Evolutionary conservation across 2,113 vertebrate genomes (phyloP), one percentile per base, ranked within the genome.

Genomic region (Vimba vimba): DNA sequence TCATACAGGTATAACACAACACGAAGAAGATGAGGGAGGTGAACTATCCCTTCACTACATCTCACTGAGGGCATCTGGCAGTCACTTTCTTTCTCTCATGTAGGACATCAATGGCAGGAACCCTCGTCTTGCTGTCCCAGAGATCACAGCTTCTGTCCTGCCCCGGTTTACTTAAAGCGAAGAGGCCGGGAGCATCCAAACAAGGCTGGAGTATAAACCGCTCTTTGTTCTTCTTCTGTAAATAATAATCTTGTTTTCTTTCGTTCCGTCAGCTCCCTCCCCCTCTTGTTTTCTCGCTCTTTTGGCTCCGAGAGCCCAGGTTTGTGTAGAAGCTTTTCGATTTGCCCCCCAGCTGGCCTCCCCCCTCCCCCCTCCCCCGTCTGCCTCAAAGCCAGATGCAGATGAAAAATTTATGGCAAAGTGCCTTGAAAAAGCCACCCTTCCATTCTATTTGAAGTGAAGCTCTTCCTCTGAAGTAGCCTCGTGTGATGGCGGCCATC

Each of bases 401-500:
- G 90, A 96, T 95, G 92, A 96, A 96, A 96, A 92, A 95, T 95
- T 92, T 91, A 96, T 95, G 95, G 93, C 92, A 91, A 85, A 87
- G 84, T 91, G 92, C 88, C 93, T 94, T 92, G 88, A 93, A 92
- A 93, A 88, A 85, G 71, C 83, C 79, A 9, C 77, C 90, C 92
- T 91, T 89, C 77, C 87, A 88, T 90, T 93, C 91, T 89, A 94
- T 94, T 94, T 95, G 94, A 94, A 94, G 93, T 92, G 89, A 89
- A 91, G 87, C 90, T 87, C 90, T 87, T 91, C 90, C 86, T 94
- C 91, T 93, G 93, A 94, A 91, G 93, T 91, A 88, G 89, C 78
- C 90, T 92, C 91, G 85, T 89, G 92, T 93, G 93, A 94, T 91
- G 90, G 91, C n/a, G 88, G 85, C 92, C 89, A 90, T 76, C 86